Base-by-base conservation (phyloP, 2,113 vertebrate species). In the Phyllostomus hastatus region DNA sequence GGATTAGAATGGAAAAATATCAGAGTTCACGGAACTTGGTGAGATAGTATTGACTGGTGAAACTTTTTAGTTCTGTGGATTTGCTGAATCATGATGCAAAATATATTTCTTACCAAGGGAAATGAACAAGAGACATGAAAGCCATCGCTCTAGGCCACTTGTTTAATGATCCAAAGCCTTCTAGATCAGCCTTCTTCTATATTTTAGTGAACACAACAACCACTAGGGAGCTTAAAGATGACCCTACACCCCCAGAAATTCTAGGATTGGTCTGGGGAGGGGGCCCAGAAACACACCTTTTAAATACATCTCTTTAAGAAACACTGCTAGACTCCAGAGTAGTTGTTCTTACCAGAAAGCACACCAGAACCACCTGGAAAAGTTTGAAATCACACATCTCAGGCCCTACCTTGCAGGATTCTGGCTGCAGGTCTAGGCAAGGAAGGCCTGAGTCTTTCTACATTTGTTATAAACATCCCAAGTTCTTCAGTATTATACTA, bases 11-110 rank as follows among this genome's bases (percentile, higher is more conserved):
- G 24, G 66, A 76, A 91, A 92, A 92, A 91, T 85, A 88, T 75
- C 38, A 75, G 73, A 66, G n/a, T 90, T 80, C 50, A 86, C 19
- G 70, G 41, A 70, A 96, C 41, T 94, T 66, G 10, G 28, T 50
- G 75, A 82, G 81, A 46, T 83, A 92, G 84, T 75, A 96, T 22
- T 12, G 31, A 94, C 85, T 35, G 90, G 35, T 59, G 50, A 84
- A 84, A 94, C 46, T 64, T 83, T 95, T 96, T 83, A 90, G 84
- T 90, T 92, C 84, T 57, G 52, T 89, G 76, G 76, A 64, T 81
- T 92, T 96, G 15, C 28, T 81, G 84, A 96, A 75, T 78, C 70
- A 80, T 79, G 38, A 72, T 41, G 61, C 43, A 72, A 91, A 90
- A 94, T 69, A 28, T 35, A 69, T 70, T 92, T 94, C 64, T 75